Evolutionary conservation across 2,797 vertebrate genomes (phyloP).

Genomic region (Sebastes baramenuke): DNA sequence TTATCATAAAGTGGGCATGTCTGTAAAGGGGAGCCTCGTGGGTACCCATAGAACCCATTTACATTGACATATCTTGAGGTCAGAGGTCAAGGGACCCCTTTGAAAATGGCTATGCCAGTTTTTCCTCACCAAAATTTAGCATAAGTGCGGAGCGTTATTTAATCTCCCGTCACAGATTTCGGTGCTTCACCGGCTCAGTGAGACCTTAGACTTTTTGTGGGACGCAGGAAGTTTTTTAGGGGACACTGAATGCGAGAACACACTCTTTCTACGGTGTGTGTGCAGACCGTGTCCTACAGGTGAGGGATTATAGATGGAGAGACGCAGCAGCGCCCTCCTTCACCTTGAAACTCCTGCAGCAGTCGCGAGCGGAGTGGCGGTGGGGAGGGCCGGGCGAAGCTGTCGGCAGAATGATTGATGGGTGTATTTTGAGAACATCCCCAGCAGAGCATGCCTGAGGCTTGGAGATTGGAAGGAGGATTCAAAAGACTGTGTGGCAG

Average conservation of each 20-base stretch:
- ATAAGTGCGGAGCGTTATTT: no score
- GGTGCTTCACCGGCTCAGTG: not conserved
- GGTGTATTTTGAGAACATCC: conserved; percentile 75
- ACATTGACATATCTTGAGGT: no score
- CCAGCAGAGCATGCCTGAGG: conserved; percentile 68
- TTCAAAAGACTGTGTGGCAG: conserved; percentile 45
- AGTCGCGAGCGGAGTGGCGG: not conserved
- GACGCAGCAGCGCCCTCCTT: conserved; percentile 55
- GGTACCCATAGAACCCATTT: no score
- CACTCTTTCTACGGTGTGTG: not conserved
- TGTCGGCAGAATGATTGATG: conserved; percentile 75
- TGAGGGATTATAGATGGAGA: conserved; percentile 51
- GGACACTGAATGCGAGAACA: not conserved
- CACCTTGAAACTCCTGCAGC: conserved; percentile 71
- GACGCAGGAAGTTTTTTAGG: not conserved
- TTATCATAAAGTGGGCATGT: no score
- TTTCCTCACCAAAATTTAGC: no score
- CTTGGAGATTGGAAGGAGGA: conserved; percentile 61
- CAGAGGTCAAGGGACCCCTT: no score
- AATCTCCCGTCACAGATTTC: no score
- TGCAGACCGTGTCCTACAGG: conserved; percentile 32
- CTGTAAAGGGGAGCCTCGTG: no score
- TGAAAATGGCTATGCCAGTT: no score
- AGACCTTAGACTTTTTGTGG: not conserved
- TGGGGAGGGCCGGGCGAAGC: conserved; percentile 23